phyloP scores from a whole-genome alignment of 2,888 invertebrate genomes.

The Clanis bilineata region DNA sequence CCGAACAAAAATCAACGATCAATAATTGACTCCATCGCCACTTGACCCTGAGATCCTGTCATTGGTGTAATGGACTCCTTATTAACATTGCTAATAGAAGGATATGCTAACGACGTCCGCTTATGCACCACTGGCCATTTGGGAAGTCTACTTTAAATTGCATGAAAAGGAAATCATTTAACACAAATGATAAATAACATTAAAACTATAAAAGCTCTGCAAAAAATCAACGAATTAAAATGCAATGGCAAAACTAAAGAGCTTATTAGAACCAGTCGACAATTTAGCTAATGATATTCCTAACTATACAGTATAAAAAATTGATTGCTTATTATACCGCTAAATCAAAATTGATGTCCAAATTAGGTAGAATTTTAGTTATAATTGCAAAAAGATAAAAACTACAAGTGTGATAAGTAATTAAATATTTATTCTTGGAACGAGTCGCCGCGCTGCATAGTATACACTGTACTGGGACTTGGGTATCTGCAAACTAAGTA shows the following conservation, averaged over 20 bases:
- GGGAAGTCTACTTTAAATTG: constrained; percentile 18
- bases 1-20: constrained; percentile 42
- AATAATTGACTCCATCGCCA: constrained; percentile 56
- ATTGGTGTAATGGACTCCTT: constrained; percentile 51
- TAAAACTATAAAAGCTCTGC: neutral
- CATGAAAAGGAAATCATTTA: constrained; percentile 12
- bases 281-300: constrained; percentile 5
- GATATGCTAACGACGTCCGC: constrained; percentile 55
- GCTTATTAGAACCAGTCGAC: constrained; percentile 14
- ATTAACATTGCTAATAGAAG: constrained; percentile 55
- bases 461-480: constrained; percentile 6
- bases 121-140: constrained; percentile 33
- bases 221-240: constrained; percentile 4
- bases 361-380: neutral
- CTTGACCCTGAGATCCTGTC: constrained; percentile 52
- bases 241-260: constrained; percentile 9
- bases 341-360: constrained; percentile 4
- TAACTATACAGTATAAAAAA: constrained; percentile 11
- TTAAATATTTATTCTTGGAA: constrained; percentile 29
- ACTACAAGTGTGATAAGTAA: constrained; percentile 27
- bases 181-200: constrained; percentile 7
- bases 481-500: constrained; percentile 31
- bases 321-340: constrained; percentile 16
- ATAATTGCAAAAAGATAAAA: constrained; percentile 3
- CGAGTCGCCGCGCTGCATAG: neutral